Conservation (phyloP, 2,888 invertebrate genomes). For the Mesochorus sp. region DNA sequence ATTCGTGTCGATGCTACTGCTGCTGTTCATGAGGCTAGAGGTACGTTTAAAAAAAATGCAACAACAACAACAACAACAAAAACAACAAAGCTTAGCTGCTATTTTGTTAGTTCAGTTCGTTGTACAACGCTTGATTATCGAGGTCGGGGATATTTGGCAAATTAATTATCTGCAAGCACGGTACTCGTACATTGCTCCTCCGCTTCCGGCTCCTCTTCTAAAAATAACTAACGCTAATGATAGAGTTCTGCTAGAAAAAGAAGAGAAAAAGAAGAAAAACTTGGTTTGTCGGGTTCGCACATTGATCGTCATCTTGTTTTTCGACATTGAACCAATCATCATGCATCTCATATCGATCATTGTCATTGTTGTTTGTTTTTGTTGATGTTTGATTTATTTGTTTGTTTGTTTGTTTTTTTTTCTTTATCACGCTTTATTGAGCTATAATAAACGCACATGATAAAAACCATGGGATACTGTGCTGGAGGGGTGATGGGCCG, state of each 20-base stretch:
- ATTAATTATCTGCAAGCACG: slow-evolving; percentile 22
- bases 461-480: neutral
- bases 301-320: slow-evolving; percentile 15
- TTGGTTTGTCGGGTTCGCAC: slow-evolving; percentile 29
- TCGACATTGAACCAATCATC: too few species aligned
- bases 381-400: too few species aligned
- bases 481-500: slow-evolving; percentile 56
- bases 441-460: neutral
- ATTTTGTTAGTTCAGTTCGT: slow-evolving; percentile 65
- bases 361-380: slow-evolving; percentile 12
- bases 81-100: slow-evolving; percentile 76
- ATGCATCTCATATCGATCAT: neutral
- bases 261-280: neutral
- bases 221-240: slow-evolving; percentile 41
- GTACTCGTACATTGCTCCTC: slow-evolving; percentile 52
- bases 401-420: too few species aligned
- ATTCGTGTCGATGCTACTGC: slow-evolving; percentile 77
- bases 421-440: slow-evolving; percentile 14
- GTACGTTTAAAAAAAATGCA: slow-evolving; percentile 74
- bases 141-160: slow-evolving; percentile 25
- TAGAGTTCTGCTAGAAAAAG: slow-evolving; percentile 16
- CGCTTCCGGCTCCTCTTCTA: slow-evolving; percentile 30
- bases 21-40: slow-evolving; percentile 77
- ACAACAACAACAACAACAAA: slow-evolving; percentile 13
- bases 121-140: slow-evolving; percentile 35